A percentile compares a stretch with the other conserved stretches of the same genome.
Evolutionary conservation across 2,797 vertebrate genomes (phyloP).

Genomic region (Microctenopoma lineatum): DNA sequence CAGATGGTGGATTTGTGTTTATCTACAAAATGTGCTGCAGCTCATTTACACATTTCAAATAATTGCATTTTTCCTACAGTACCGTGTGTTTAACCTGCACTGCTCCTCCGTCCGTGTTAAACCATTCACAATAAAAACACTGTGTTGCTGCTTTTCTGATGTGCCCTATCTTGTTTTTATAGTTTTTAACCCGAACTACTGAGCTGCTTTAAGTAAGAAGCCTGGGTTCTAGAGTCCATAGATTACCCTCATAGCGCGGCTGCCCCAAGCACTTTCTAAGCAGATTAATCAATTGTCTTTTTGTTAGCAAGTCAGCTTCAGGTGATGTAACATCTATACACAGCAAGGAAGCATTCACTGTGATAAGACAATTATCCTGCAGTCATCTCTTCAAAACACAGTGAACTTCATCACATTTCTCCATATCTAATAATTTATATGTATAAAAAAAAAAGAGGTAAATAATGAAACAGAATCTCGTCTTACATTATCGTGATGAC

Average conservation of each 20-base stretch:
- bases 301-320: conserved; percentile 18
- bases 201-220: background rate
- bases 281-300: conserved; percentile 35
- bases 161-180: conserved; percentile 11
- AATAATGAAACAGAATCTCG: background rate
- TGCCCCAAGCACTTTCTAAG: conserved; percentile 33
- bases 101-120: conserved; percentile 13
- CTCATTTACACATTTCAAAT: conserved; percentile 12
- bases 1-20: conserved; percentile 12
- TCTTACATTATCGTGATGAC: background rate
- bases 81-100: conserved; percentile 12
- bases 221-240: background rate
- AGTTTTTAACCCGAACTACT: background rate
- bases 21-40: conserved; percentile 10
- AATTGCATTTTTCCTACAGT: conserved; percentile 15
- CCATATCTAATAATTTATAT: background rate
- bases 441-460: background rate
- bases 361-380: conserved; percentile 51
- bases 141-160: conserved; percentile 31
- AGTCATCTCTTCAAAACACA: conserved; percentile 8
- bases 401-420: background rate
- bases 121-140: conserved; percentile 55
- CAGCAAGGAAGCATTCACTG: conserved; percentile 40
- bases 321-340: conserved; percentile 53
- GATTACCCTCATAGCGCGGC: background rate